These are phyloP conservation scores for Crypturellus tataupa DNA, from an alignment of 2,797 vertebrate genomes.

Conservation along the genomic window DNA sequence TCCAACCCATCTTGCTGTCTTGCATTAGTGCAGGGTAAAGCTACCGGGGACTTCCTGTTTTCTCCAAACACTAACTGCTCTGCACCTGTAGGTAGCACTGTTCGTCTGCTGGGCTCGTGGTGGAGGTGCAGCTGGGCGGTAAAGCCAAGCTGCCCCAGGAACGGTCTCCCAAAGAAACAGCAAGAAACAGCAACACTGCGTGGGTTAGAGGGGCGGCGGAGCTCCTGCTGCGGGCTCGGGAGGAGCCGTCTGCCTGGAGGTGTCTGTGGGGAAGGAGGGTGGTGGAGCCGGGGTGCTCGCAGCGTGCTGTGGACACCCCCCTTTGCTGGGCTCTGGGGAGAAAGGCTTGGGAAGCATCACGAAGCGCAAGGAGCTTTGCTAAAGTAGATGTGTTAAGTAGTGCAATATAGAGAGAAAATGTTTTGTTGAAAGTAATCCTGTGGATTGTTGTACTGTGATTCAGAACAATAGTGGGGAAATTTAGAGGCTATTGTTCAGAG, in stretches of 20 bases:
- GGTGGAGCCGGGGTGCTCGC: neutral
- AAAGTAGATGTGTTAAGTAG: neutral
- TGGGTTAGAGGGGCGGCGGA: neutral
- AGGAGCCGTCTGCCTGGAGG: neutral
- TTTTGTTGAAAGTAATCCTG: neutral
- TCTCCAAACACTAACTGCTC: neutral
- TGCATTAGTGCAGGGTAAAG: neutral
- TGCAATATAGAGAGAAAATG: fast-evolving
- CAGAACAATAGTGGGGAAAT: neutral
- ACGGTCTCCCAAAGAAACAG: neutral
- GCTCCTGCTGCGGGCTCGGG: neutral
- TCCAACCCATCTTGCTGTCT: neutral
- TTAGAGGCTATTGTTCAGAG: neutral
- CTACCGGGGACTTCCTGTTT: neutral
- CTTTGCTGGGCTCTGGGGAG: neutral
- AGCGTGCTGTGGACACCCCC: neutral
- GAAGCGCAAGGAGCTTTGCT: neutral
- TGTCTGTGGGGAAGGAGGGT: neutral
- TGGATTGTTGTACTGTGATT: neutral
- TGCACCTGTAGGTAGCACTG: neutral
- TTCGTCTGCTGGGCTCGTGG: neutral
- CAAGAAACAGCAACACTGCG: too few species aligned
- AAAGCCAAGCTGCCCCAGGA: neutral
- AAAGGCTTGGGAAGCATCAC: neutral
- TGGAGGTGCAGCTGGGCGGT: neutral